A percentile compares a stretch with the other conserved stretches of the same genome.
Evolutionary conservation across 1,140 invertebrate species (phyloP).

Genomic region (Glomeris maerens): DNA sequence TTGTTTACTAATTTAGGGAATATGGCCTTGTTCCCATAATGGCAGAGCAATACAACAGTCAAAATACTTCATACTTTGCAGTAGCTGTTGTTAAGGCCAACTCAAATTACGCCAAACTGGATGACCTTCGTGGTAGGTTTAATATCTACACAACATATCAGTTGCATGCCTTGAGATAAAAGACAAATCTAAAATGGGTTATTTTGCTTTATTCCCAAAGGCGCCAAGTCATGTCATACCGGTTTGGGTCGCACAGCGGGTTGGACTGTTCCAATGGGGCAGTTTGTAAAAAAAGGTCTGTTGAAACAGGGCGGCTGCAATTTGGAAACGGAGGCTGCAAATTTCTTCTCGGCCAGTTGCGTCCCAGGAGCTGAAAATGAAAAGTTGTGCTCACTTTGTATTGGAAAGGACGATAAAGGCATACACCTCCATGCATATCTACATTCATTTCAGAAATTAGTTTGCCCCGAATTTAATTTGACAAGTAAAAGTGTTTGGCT

Average conservation of each 20-base stretch:
- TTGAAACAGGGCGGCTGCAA: slow-evolving; percentile 36
- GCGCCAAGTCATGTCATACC: slow-evolving; percentile 47
- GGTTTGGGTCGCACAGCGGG: slow-evolving; percentile 24
- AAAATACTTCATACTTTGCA: slow-evolving; percentile 35
- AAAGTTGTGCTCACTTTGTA: slow-evolving; percentile 32
- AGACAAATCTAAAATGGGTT: neutral
- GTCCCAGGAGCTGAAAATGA: slow-evolving; percentile 34
- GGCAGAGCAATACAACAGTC: slow-evolving; percentile 41
- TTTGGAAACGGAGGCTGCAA: slow-evolving; percentile 36
- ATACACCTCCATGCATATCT: neutral
- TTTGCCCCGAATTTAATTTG: neutral
- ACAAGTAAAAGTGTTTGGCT: neutral
- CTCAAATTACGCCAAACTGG: slow-evolving; percentile 39
- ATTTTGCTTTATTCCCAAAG: neutral
- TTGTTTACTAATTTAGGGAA: slow-evolving; percentile 32
- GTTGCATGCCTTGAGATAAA: neutral
- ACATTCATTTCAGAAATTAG: neutral
- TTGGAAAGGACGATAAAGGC: slow-evolving; percentile 23
- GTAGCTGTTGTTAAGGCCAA: slow-evolving; percentile 50
- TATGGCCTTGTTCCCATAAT: slow-evolving; percentile 47
- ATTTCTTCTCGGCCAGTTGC: slow-evolving; percentile 47
- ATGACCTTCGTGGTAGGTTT: slow-evolving; percentile 38
- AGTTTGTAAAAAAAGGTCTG: slow-evolving; percentile 32
- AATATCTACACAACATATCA: neutral
- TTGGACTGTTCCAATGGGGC: slow-evolving; percentile 38